Conservation (phyloP, 2,797 vertebrate species). For the Melanogrammus aeglefinus region DNA sequence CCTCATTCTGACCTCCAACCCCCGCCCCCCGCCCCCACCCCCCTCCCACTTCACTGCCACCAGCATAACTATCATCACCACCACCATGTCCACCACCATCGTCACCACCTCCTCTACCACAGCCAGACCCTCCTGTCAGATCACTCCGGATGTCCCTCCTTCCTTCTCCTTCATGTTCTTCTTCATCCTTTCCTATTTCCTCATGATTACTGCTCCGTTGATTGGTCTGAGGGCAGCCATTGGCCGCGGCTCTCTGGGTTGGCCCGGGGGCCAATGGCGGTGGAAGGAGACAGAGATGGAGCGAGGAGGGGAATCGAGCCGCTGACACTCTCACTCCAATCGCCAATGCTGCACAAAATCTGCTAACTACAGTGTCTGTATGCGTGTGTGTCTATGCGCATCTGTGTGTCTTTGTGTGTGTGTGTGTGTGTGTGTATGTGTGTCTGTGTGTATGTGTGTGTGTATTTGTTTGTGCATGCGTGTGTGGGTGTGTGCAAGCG, state of each 20-base stretch:
- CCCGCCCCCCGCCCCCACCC: background rate
- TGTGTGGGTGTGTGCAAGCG: background rate
- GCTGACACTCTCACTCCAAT: background rate
- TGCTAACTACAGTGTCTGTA: background rate
- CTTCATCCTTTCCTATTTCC: background rate
- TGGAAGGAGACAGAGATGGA: background rate
- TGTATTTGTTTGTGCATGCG: too few relatives aligned
- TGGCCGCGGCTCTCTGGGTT: background rate
- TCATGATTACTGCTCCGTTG: too few relatives aligned
- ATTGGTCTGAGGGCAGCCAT: background rate
- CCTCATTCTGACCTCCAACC: background rate
- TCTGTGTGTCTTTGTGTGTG: too few relatives aligned
- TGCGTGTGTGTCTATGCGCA: too few relatives aligned
- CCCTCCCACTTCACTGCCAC: background rate
- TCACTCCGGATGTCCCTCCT: too few relatives aligned
- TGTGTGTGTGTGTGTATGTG: background rate
- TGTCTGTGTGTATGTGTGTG: too few relatives aligned
- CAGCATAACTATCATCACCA: background rate
- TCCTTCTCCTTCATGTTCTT: too few relatives aligned
- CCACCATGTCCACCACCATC: too few relatives aligned
- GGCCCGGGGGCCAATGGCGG: background rate
- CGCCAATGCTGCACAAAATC: background rate
- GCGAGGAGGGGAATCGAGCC: background rate
- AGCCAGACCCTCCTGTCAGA: too few relatives aligned
- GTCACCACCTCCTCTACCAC: too few relatives aligned